These are phyloP conservation scores for Distichodus sexfasciatus DNA, from an alignment of 2,797 vertebrate species.

Conservation along the genomic window DNA sequence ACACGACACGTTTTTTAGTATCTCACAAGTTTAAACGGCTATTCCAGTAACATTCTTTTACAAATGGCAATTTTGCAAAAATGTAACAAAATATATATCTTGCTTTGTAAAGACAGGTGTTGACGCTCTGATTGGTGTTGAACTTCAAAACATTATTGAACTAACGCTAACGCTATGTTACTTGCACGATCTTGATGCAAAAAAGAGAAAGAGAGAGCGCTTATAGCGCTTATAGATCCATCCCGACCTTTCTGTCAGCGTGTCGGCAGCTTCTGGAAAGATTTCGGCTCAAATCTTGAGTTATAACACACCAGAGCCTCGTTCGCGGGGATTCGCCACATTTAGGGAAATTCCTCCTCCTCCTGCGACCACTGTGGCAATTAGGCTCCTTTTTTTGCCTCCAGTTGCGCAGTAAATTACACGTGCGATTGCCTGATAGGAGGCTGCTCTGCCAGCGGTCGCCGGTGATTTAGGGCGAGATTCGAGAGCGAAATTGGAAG, in stretches of 20 bases:
- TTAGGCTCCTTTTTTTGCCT: slow-evolving; percentile 29
- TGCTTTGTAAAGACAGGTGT: no score
- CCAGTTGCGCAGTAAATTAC: slow-evolving; percentile 36
- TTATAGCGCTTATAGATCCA: not conserved
- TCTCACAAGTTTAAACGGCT: no score
- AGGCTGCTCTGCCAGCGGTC: slow-evolving; percentile 6
- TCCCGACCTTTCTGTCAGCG: not conserved
- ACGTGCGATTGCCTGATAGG: slow-evolving; percentile 28
- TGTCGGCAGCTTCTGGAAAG: not conserved
- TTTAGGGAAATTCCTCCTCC: slow-evolving; percentile 26
- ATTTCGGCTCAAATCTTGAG: slow-evolving; percentile 16
- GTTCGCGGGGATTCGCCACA: slow-evolving; percentile 9
- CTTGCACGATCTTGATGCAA: not conserved
- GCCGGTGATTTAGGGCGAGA: slow-evolving; percentile 27
- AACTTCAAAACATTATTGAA: no score
- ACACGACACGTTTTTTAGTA: no score
- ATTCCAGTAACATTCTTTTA: no score
- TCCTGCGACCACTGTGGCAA: slow-evolving; percentile 22
- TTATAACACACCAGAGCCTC: slow-evolving; percentile 34
- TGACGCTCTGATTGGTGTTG: no score
- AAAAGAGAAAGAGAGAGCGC: not conserved
- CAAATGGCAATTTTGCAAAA: no score
- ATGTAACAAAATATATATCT: no score
- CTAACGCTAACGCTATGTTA: no score
- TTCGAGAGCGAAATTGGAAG: slow-evolving; percentile 28